phyloP scores from a whole-genome alignment of 1,140 invertebrate genomes.

The Scaptomyza pallida region DNA sequence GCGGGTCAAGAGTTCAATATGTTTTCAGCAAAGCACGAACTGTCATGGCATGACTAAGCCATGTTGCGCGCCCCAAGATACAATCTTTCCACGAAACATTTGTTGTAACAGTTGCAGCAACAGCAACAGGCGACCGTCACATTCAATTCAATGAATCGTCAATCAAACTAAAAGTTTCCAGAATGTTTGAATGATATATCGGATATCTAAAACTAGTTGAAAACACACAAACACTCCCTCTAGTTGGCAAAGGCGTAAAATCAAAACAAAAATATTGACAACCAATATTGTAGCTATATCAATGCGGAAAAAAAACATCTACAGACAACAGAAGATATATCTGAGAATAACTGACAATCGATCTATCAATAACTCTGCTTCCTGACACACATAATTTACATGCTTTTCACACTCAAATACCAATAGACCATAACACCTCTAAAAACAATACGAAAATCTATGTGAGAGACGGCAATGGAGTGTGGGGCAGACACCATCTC shows the following conservation, averaged over 20 bases:
- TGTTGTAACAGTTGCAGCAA: neutral
- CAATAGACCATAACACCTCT: constrained; percentile 7
- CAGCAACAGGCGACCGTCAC: constrained; percentile 1
- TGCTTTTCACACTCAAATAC: neutral
- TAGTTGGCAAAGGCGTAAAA: constrained; percentile 67
- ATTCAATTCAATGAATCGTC: constrained; percentile 14
- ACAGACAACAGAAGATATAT: constrained; percentile 47
- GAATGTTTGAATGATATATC: constrained; percentile 38
- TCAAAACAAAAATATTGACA: no score
- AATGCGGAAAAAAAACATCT: constrained; percentile 5
- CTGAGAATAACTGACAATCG: constrained; percentile 66
- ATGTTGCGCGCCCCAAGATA: constrained; percentile 21
- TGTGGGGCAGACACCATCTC: neutral
- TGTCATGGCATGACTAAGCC: constrained; percentile 38
- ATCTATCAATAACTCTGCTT: constrained; percentile 9
- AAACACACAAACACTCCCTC: constrained; percentile 55
- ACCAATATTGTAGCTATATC: no score
- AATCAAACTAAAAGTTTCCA: constrained; percentile 47
- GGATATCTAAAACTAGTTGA: constrained; percentile 44
- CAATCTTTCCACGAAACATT: constrained; percentile 29
- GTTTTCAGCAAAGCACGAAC: constrained; percentile 33
- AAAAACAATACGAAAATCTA: neutral
- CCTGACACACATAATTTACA: constrained; percentile 6
- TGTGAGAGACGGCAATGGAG: no score
- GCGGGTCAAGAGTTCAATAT: constrained; percentile 74